Evolutionary conservation across 2,113 vertebrate genomes (phyloP).

Genomic region (Gobius niger): DNA sequence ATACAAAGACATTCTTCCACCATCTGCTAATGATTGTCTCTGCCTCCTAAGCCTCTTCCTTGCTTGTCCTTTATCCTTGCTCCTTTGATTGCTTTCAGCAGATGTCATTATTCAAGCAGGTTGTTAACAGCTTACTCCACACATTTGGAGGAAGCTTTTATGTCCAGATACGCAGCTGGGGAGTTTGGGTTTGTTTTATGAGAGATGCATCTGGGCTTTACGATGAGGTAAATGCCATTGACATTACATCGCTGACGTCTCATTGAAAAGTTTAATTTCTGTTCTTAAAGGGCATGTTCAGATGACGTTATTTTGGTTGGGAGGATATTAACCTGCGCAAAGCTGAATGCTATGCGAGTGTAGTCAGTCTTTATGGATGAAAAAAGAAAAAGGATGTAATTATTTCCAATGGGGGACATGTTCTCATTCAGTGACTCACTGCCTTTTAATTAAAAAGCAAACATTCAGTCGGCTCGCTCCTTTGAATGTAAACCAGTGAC

Average conservation of each 20-base stretch:
- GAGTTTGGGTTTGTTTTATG: slow-evolving; percentile 20
- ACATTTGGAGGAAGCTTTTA: background rate
- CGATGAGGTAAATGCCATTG: slow-evolving; percentile 37
- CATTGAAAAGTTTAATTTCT: slow-evolving; percentile 37
- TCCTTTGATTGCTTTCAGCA: slow-evolving; percentile 11
- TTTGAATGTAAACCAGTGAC: slow-evolving; percentile 62
- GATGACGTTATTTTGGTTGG: slow-evolving; percentile 48
- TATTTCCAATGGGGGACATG: slow-evolving; percentile 60
- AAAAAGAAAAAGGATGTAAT: slow-evolving; percentile 56
- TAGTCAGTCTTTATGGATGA: slow-evolving; percentile 29
- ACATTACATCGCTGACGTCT: slow-evolving; percentile 38
- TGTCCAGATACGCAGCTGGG: slow-evolving; percentile 12
- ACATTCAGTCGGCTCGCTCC: slow-evolving; percentile 54
- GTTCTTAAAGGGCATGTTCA: slow-evolving; percentile 31
- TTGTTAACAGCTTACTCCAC: background rate
- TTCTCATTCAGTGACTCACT: slow-evolving; percentile 51
- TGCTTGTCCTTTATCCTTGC: background rate
- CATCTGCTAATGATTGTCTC: slow-evolving; percentile 1
- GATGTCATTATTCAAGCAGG: slow-evolving; percentile 3
- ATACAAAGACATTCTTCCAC: background rate
- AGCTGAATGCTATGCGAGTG: slow-evolving; percentile 35
- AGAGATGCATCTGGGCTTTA: slow-evolving; percentile 12
- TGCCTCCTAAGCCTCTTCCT: background rate
- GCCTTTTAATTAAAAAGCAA: slow-evolving; percentile 67
- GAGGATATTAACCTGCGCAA: slow-evolving; percentile 56